Percentiles rank a stretch among this genome's conserved stretches.
phyloP scores from a whole-genome alignment of 1,140 invertebrate species.

The Physella acuta region DNA sequence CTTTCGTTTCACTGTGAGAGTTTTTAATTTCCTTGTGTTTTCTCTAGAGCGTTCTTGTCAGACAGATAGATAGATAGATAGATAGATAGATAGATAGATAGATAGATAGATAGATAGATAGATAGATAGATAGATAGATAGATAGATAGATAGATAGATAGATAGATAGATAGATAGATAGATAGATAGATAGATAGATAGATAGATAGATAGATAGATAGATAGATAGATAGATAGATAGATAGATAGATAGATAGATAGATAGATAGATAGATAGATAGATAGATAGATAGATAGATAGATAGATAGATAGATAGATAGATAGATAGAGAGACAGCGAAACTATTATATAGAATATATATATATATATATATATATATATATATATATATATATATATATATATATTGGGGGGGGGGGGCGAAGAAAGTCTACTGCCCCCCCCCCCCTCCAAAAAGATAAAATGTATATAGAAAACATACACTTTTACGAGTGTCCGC shows the following conservation, averaged over 20 bases:
- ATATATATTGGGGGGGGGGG: too few species aligned
- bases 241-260: neutral
- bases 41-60: too few species aligned
- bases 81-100: slow-evolving; percentile 12
- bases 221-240: slow-evolving; percentile 9
- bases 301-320: neutral
- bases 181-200: slow-evolving; percentile 7
- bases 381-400: slow-evolving; percentile 1
- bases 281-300: neutral
- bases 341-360: too few species aligned
- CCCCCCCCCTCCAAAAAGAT: too few species aligned
- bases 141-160: slow-evolving; percentile 15
- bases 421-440: too few species aligned
- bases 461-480: too few species aligned
- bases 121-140: slow-evolving; percentile 10
- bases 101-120: slow-evolving; percentile 12
- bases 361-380: slow-evolving; percentile 1
- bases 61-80: neutral
- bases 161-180: slow-evolving; percentile 9
- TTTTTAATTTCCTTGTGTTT: too few species aligned
- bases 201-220: slow-evolving; percentile 7
- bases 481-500: too few species aligned
- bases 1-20: too few species aligned
- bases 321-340: too few species aligned
- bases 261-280: neutral